Evolutionary conservation across 2,797 vertebrate species (phyloP).

Genomic region (Enoplosus armatus): DNA sequence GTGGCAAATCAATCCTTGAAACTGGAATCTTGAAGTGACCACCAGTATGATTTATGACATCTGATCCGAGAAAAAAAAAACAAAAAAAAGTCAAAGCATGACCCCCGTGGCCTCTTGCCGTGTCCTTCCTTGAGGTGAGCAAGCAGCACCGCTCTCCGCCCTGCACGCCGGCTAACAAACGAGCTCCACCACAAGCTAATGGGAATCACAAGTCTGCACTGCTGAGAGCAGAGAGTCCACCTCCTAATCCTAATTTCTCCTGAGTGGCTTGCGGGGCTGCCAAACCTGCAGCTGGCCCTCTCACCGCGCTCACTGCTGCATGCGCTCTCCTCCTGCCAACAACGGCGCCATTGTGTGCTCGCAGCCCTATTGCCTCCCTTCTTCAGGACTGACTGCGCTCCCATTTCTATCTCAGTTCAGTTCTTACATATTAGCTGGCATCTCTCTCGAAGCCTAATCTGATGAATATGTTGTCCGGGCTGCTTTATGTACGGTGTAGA

Average conservation of each 20-base stretch:
- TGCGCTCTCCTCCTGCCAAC: slow-evolving; percentile 31
- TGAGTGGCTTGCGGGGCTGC: slow-evolving; percentile 46
- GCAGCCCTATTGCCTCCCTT: slow-evolving; percentile 37
- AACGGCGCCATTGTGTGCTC: slow-evolving; percentile 54
- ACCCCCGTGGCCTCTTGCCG: no score
- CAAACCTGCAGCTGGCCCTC: slow-evolving; percentile 26
- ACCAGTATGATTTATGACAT: background rate
- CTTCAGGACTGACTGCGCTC: slow-evolving; percentile 34
- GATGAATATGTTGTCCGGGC: slow-evolving; percentile 8
- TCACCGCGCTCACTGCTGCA: slow-evolving; percentile 42
- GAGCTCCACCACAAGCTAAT: slow-evolving; percentile 68
- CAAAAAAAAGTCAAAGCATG: no score
- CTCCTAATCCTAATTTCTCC: slow-evolving; percentile 64
- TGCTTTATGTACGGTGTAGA: background rate
- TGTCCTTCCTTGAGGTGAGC: slow-evolving; percentile 5
- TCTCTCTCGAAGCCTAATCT: slow-evolving; percentile 5
- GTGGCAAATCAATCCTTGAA: background rate
- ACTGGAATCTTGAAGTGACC: background rate
- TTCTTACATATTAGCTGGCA: slow-evolving; percentile 5
- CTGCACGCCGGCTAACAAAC: slow-evolving; percentile 50
- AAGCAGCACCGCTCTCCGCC: slow-evolving; percentile 1
- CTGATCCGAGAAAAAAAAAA: no score
- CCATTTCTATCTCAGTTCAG: slow-evolving; percentile 5
- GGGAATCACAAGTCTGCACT: slow-evolving; percentile 70
- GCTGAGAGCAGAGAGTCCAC: slow-evolving; percentile 54